These are phyloP conservation scores for Lithophane leautieri DNA, from an alignment of 2,888 invertebrate genomes.

Conservation along the genomic window DNA sequence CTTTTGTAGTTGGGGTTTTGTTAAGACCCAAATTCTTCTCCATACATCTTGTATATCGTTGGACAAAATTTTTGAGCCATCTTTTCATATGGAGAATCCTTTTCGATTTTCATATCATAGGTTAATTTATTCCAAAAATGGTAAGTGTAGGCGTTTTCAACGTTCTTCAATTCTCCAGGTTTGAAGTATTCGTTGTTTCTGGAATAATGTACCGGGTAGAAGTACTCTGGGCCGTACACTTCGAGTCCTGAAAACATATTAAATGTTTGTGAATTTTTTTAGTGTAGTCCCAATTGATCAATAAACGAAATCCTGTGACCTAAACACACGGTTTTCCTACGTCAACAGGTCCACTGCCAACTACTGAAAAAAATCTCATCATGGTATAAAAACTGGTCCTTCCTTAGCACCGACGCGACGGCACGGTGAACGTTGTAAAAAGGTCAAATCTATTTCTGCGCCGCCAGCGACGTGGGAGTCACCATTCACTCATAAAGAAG, in stretches of 20 bases:
- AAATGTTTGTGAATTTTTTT: no score
- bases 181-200: constrained; percentile 66
- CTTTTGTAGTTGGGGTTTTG: no score
- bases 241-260: constrained; percentile 86
- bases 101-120: constrained; percentile 54
- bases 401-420: no score
- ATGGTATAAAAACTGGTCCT: background rate
- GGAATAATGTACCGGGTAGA: constrained; percentile 92
- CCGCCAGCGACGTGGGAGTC: background rate
- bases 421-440: background rate
- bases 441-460: background rate
- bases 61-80: constrained; percentile 71
- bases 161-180: constrained; percentile 35
- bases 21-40: constrained; percentile 50
- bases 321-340: background rate
- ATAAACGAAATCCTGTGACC: background rate
- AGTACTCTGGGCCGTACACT: constrained; percentile 91
- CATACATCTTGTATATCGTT: constrained; percentile 66
- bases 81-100: constrained; percentile 57
- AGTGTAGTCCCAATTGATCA: background rate
- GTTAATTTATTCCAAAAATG: constrained; percentile 75
- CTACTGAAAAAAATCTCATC: background rate
- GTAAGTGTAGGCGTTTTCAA: constrained; percentile 65
- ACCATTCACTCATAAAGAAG: background rate
- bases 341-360: background rate